Evolutionary conservation across 2,888 invertebrate species (phyloP), one percentile per base, ranked within the genome.

Genomic region (Chloroclystis v-ata): DNA sequence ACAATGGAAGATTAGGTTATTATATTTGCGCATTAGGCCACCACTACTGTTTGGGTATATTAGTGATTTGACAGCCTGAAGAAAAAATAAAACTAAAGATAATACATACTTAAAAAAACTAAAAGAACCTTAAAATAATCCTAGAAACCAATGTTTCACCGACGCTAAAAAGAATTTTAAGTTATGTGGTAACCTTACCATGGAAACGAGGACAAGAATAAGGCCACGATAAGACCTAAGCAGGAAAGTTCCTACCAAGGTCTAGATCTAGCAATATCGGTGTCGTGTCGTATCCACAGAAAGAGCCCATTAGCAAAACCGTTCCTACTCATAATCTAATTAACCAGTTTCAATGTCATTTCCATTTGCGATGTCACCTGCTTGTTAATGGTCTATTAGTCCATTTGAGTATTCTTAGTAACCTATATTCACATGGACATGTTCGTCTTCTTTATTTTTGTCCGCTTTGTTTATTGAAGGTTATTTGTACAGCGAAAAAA

Each of bases 321-420:
- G 43, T 43, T 50, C 41, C 53, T 42, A 41, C 43, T 50, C 47
- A 33, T 59, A 59, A 59, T 59, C 59, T 59, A 59, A 59, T 59
- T 59, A 59, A 51, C 59, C 41, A 43, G 59, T 56, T 53, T 43
- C 59, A 59, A 59, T 59, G 59, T 57, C 59, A 48, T 46, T 38
- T 57, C 59, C 59, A 59, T 59, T 57, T 57, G 50, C 41, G 49
- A 24, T 42, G 48, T 54, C 48, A 49, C 52, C 52, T 54, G 52
- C 44, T 32, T 39, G 51, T 37, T 41, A 51, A 54, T 49, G 40
- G 37, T 35, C 46, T 52, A 46, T 56, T 50, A 35, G 20, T 35
- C 9, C 10, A 2, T 26, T 9, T 30, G 33, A 29, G 11, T 20
- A 33, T 41, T 38, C 28, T 38, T 10, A 37, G 25, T 50, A 43